phyloP scores from a whole-genome alignment of 2,888 invertebrate genomes.

The Lithophane ornitopus region DNA sequence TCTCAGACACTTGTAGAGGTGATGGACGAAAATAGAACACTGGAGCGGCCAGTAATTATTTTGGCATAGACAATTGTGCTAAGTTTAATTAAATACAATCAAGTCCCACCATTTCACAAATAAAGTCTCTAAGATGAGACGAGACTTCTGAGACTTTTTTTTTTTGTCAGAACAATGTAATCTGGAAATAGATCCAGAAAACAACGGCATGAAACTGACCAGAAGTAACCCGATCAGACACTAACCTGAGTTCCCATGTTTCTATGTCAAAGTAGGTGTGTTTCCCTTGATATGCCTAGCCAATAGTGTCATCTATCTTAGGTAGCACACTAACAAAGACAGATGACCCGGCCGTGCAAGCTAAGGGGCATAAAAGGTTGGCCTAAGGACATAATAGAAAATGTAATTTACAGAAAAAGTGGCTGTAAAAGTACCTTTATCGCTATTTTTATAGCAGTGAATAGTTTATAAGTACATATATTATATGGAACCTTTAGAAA shows the following conservation, averaged over 20 bases:
- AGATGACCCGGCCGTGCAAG: conserved; percentile 54
- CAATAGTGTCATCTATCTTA: conserved; percentile 59
- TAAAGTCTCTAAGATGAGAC: background rate
- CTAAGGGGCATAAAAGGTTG: conserved; percentile 61
- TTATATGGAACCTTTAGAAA: conserved; percentile 26
- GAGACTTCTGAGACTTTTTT: background rate
- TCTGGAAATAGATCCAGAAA: background rate
- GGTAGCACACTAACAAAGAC: conserved; percentile 60
- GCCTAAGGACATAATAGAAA: conserved; percentile 61
- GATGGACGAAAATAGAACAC: background rate
- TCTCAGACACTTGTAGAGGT: background rate
- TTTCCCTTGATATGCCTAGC: conserved; percentile 42
- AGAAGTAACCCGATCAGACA: background rate
- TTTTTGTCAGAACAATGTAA: background rate
- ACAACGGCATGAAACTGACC: background rate
- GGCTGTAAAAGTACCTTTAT: conserved; percentile 59
- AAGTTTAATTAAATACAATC: background rate
- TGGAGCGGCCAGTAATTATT: background rate
- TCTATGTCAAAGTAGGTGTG: conserved; percentile 17
- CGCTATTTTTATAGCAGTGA: conserved; percentile 61
- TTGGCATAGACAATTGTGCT: background rate
- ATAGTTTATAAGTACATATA: conserved; percentile 56
- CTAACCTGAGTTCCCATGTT: background rate
- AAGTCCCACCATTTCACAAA: background rate
- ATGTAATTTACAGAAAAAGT: conserved; percentile 61